Conservation (phyloP, 2,113 vertebrate species). For the Fregata magnificens region DNA sequence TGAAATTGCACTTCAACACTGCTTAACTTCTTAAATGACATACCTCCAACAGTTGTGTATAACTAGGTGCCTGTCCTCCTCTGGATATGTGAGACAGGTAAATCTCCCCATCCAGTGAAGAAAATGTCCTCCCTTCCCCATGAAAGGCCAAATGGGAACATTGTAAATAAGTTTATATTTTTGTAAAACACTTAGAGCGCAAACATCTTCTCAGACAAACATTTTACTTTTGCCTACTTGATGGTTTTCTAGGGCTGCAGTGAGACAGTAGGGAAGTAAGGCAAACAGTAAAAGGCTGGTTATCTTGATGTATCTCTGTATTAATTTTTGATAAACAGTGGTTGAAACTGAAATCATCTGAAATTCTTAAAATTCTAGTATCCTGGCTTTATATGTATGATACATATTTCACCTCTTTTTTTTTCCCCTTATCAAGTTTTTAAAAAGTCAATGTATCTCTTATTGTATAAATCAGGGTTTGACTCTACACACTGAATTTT, state of each 20-base stretch:
- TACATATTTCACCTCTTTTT: background rate
- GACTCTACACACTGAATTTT: conserved; percentile 75
- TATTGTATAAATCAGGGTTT: conserved; percentile 63
- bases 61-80: background rate
- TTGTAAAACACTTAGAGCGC: background rate
- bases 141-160: conserved; percentile 53
- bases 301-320: background rate
- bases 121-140: conserved; percentile 12
- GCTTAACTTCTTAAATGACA: background rate
- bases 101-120: background rate
- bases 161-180: conserved; percentile 51
- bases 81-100: background rate
- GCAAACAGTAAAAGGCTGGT: background rate
- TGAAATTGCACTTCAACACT: conserved; percentile 27
- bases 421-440: background rate
- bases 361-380: conserved; percentile 17
- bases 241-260: background rate
- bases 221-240: background rate
- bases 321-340: background rate
- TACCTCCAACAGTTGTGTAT: background rate
- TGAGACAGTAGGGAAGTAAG: background rate
- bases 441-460: background rate
- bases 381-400: conserved; percentile 22
- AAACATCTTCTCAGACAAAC: conserved; percentile 12
- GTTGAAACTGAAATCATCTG: background rate